A percentile compares a stretch with the other conserved stretches of the same genome.
Evolutionary conservation across 2,888 invertebrate species (phyloP).

Genomic region (Drosophila kuntzei): DNA sequence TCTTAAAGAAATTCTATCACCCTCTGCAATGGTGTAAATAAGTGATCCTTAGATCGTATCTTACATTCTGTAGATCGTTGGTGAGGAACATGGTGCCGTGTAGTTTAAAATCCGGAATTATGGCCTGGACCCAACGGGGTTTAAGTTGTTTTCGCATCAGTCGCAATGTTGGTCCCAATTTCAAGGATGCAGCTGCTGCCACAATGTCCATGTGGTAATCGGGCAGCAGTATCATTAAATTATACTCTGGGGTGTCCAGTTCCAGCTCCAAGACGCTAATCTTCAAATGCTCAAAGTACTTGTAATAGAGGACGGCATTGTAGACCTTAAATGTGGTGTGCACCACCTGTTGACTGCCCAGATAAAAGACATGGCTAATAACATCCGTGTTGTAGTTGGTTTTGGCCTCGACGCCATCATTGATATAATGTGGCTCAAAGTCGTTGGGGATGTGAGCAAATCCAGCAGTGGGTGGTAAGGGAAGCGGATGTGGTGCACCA

Average conservation of each 20-base stretch:
- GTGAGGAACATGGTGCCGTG: constrained; percentile 92
- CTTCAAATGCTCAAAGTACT: constrained; percentile 90
- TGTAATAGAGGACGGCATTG: constrained; percentile 91
- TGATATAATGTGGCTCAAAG: constrained; percentile 73
- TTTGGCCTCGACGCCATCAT: constrained; percentile 57
- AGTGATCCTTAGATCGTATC: constrained; percentile 36
- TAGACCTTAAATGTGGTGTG: constrained; percentile 90
- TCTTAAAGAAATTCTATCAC: neutral
- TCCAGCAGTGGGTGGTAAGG: constrained; percentile 55
- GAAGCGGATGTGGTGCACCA: constrained; percentile 49
- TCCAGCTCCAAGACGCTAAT: constrained; percentile 91
- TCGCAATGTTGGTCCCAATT: constrained; percentile 88
- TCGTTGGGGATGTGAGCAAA: constrained; percentile 69
- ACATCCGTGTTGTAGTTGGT: constrained; percentile 82
- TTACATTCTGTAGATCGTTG: constrained; percentile 92
- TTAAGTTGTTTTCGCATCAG: constrained; percentile 89
- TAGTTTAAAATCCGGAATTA: constrained; percentile 92
- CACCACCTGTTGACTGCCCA: constrained; percentile 85
- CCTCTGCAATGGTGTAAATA: neutral
- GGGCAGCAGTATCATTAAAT: constrained; percentile 91
- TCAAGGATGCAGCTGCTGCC: constrained; percentile 88
- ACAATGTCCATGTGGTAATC: constrained; percentile 88
- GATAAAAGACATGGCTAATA: constrained; percentile 84
- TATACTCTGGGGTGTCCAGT: constrained; percentile 92
- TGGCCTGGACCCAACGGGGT: constrained; percentile 90